phyloP scores from a whole-genome alignment of 2,797 vertebrate genomes.

The Sebastiscus tertius region DNA sequence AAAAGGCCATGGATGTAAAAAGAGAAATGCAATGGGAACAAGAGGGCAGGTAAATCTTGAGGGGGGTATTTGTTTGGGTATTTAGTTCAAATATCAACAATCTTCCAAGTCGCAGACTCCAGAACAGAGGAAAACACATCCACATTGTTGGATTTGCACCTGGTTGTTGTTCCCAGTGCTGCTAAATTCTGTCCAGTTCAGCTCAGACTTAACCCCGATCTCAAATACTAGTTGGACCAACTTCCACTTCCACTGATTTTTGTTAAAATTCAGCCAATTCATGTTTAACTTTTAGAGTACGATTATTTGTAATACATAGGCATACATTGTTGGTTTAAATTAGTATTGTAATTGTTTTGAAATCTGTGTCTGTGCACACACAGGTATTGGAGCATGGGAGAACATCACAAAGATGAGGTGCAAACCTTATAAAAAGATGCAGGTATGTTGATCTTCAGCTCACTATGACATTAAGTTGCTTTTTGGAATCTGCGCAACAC shows the following conservation, averaged over 20 bases:
- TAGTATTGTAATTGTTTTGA: background rate
- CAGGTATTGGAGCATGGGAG: conserved; percentile 97
- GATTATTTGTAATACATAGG: background rate
- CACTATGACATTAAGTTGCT: background rate
- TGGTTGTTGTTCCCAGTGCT: background rate
- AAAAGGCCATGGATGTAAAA: background rate
- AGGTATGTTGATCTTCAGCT: conserved; percentile 82
- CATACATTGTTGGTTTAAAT: background rate
- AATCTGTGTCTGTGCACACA: conserved; percentile 19
- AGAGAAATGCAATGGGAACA: background rate
- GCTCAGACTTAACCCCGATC: background rate
- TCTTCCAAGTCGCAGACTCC: background rate
- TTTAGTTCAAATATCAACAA: background rate
- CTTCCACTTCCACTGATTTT: background rate
- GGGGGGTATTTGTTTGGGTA: background rate
- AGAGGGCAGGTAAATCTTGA: background rate
- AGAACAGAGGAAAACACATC: background rate
- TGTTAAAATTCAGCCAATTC: background rate
- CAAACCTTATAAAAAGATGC: conserved; percentile 95
- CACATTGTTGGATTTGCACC: background rate
- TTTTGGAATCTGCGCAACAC: background rate
- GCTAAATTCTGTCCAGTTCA: background rate
- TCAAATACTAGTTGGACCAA: background rate
- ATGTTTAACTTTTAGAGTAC: background rate
- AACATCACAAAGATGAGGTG: conserved; percentile 90